Percentiles rank a stretch among this genome's conserved stretches.
Conservation (phyloP, 1,140 invertebrate species). For the Euwallacea fornicatus region DNA sequence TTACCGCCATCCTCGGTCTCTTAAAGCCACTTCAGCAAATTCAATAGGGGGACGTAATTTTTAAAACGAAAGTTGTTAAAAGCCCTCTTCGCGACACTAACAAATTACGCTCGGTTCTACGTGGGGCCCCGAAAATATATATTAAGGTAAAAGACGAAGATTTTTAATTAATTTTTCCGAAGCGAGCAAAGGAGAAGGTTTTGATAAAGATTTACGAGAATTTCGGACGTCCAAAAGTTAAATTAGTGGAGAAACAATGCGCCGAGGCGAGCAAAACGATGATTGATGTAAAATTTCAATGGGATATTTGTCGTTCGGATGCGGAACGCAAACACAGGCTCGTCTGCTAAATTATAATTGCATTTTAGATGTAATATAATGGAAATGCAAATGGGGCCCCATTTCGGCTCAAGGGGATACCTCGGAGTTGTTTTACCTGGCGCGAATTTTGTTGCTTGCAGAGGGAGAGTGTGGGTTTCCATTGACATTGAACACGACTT, state of each 20-base stretch:
- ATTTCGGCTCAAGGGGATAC: not conserved
- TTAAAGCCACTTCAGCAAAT: slow-evolving; percentile 9
- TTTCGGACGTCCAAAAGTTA: slow-evolving; percentile 25
- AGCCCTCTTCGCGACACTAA: slow-evolving; percentile 18
- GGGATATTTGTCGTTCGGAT: slow-evolving; percentile 25
- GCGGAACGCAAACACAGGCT: slow-evolving; percentile 15
- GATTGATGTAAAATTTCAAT: slow-evolving; percentile 31
- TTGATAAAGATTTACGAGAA: slow-evolving; percentile 29
- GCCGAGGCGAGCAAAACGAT: slow-evolving; percentile 22
- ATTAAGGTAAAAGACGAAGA: slow-evolving; percentile 16
- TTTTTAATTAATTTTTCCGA: slow-evolving; percentile 25
- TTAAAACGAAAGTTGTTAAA: slow-evolving; percentile 20
- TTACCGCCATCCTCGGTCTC: not conserved
- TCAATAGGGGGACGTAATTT: slow-evolving; percentile 9
- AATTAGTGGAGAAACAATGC: slow-evolving; percentile 27
- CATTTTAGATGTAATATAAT: slow-evolving; percentile 15
- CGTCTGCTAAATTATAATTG: slow-evolving; percentile 18
- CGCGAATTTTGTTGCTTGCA: too few relatives aligned
- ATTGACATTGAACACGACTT: too few relatives aligned
- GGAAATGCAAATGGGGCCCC: slow-evolving; percentile 4
- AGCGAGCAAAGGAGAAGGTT: slow-evolving; percentile 7
- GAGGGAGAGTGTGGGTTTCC: too few relatives aligned
- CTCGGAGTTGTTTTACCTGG: not conserved
- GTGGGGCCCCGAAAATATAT: not conserved
- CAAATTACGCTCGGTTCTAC: slow-evolving; percentile 15